Evolutionary conservation across 2,113 vertebrate species (phyloP), one percentile per base, ranked within the genome.

Genomic region (Callipepla californica): DNA sequence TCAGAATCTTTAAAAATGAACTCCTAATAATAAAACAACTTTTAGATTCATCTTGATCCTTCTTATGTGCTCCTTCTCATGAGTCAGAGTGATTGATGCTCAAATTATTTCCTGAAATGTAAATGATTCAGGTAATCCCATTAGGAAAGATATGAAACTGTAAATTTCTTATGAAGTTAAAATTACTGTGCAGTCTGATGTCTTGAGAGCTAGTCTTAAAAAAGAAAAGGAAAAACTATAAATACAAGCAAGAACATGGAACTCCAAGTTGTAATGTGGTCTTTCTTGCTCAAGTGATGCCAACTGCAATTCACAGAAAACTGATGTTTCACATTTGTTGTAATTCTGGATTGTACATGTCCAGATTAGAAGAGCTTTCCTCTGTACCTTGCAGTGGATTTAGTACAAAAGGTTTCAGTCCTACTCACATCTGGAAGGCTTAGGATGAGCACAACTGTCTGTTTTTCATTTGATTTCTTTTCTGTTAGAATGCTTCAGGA

Each of bases 161-260:
- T 94, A 93, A 95, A 96, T 94, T 97, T 97, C 94, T 96, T 94
- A 97, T 97, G 94, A 96, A 93, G 90, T 93, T 93, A 90, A 94
- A 97, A 94, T 89, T 93, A 89, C 62, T 78, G 70, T 74, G 69
- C 51, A 95, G 85, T 72, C 65, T 82, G 67, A 79, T 82, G 95
- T 89, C 78, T 94, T 30, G 63, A 95, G 44, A 51, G 42, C 32
- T 45, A 47, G 40, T 36, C 47, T 89, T 28, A 53, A 83, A 88
- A 68, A 67, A 34, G 59, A 84, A 91, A 68, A n/a, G 3, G 17
- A 26, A 75, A 66, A 32, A 48, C 65, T 9, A 78, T 42, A 80
- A 65, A 55, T n/a, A 73, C 78, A 55, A 93, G 40, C 23, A 69
- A 28, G 34, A 74, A 67, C 65, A 51, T 58, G 4, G 8, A 66